These are phyloP conservation scores for Corynorhinus townsendii DNA, from an alignment of 2,113 vertebrate species.

Conservation along the genomic window DNA sequence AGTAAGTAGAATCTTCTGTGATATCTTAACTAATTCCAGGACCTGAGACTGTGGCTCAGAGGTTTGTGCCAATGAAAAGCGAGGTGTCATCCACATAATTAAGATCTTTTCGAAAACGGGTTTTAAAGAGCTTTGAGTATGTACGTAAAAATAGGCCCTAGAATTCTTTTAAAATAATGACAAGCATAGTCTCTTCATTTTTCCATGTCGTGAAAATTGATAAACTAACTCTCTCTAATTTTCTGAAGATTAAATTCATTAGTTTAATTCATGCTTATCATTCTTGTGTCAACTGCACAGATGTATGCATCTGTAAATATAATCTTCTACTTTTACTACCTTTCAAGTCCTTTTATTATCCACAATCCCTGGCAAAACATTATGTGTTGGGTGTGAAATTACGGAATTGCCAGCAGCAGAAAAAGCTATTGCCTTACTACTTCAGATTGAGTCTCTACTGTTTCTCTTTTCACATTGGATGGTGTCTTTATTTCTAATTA, in stretches of 20 bases:
- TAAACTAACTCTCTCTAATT: constrained; percentile 1
- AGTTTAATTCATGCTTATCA: constrained; percentile 18
- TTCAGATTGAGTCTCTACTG: not conserved
- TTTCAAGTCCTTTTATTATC: not conserved
- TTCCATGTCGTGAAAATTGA: constrained; percentile 8
- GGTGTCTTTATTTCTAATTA: not conserved
- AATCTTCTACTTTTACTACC: not conserved
- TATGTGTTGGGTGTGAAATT: not conserved
- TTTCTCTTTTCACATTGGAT: not conserved
- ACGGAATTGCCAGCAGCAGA: not conserved
- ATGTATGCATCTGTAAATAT: not conserved
- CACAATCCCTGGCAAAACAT: not conserved
- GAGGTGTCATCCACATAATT: not conserved
- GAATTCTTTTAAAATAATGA: not conserved
- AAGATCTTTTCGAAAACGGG: constrained; percentile 19
- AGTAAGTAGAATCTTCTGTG: not conserved
- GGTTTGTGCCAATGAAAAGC: not conserved
- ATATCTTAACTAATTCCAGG: not conserved
- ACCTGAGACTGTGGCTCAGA: not conserved
- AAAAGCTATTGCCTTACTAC: not conserved
- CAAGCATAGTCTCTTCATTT: not conserved
- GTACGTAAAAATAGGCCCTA: not conserved
- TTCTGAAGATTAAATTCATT: constrained; percentile 41
- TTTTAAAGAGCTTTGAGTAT: not conserved
- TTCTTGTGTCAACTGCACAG: not conserved